Evolutionary conservation across 2,113 vertebrate species (phyloP).

Genomic region (Scomber japonicus): DNA sequence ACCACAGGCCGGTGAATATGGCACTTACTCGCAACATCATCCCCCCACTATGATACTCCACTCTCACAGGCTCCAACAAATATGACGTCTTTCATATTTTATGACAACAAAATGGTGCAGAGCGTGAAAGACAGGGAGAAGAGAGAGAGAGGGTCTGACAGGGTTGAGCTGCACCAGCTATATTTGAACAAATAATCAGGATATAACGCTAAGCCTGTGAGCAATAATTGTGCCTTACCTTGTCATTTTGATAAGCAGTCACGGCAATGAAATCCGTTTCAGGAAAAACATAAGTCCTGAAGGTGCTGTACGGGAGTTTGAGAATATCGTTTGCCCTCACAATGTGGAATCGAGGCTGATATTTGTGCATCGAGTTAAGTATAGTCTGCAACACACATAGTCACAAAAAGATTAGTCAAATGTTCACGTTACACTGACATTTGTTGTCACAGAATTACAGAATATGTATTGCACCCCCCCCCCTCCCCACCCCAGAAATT

Average conservation of each 20-base stretch:
- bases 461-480: not conserved
- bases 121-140: slow-evolving; percentile 8
- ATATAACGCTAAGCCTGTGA: not conserved
- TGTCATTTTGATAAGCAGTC: slow-evolving; percentile 99
- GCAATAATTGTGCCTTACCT: slow-evolving; percentile 86
- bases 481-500: not conserved
- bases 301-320: slow-evolving; percentile 97
- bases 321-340: slow-evolving; percentile 98
- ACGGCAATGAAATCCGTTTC: slow-evolving; percentile 99
- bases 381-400: slow-evolving; percentile 89
- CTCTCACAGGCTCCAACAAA: slow-evolving; percentile 48
- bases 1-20: slow-evolving; percentile 51
- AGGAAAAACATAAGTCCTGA: slow-evolving; percentile 98
- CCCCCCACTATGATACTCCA: slow-evolving; percentile 18
- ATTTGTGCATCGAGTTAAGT: slow-evolving; percentile 99
- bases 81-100: slow-evolving; percentile 75
- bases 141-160: slow-evolving; percentile 18
- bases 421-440: not conserved
- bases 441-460: not conserved
- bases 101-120: slow-evolving; percentile 75
- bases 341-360: slow-evolving; percentile 98
- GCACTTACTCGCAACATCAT: slow-evolving; percentile 39
- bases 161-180: not conserved
- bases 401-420: slow-evolving; percentile 11
- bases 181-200: not conserved